Evolutionary conservation across 2,888 invertebrate genomes (phyloP).

Genomic region (Ecliptopera silaceata): DNA sequence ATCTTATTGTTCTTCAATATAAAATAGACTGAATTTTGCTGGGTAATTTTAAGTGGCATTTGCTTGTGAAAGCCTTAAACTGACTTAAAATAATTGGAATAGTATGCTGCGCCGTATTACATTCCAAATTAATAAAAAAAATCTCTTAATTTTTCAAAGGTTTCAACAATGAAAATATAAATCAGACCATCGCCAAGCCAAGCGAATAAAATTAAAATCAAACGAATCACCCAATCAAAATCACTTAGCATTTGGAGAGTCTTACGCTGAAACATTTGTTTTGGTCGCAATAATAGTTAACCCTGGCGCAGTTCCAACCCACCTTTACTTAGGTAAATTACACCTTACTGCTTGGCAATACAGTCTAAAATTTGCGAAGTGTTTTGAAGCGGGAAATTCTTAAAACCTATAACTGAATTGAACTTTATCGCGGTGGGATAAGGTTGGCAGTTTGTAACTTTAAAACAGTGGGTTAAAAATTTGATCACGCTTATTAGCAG

Average conservation of each 20-base stretch:
- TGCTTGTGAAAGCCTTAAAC: too few species aligned
- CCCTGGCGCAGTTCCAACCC: constrained; percentile 36
- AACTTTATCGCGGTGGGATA: constrained; percentile 20
- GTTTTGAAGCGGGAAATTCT: neutral
- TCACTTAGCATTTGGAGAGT: constrained; percentile 38
- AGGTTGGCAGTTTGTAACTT: constrained; percentile 3
- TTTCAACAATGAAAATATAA: too few species aligned
- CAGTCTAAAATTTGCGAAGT: constrained; percentile 5
- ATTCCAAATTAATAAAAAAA: too few species aligned
- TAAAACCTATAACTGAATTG: constrained; percentile 3
- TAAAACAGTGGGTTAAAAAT: constrained; percentile 30
- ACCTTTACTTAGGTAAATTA: constrained; percentile 25
- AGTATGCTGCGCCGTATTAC: too few species aligned
- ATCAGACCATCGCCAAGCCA: constrained; percentile 12
- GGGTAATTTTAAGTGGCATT: too few species aligned
- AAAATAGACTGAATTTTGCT: too few species aligned
- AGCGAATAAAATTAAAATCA: constrained; percentile 24
- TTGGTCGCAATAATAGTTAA: constrained; percentile 41
- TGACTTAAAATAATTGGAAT: too few species aligned
- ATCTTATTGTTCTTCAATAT: too few species aligned
- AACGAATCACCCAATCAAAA: constrained; percentile 39
- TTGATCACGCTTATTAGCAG: constrained; percentile 38
- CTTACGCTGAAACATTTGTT: constrained; percentile 38
- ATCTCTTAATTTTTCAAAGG: too few species aligned
- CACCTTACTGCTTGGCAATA: constrained; percentile 16